Base-by-base conservation (phyloP, 2,888 invertebrate species). In the Thereva unica region DNA sequence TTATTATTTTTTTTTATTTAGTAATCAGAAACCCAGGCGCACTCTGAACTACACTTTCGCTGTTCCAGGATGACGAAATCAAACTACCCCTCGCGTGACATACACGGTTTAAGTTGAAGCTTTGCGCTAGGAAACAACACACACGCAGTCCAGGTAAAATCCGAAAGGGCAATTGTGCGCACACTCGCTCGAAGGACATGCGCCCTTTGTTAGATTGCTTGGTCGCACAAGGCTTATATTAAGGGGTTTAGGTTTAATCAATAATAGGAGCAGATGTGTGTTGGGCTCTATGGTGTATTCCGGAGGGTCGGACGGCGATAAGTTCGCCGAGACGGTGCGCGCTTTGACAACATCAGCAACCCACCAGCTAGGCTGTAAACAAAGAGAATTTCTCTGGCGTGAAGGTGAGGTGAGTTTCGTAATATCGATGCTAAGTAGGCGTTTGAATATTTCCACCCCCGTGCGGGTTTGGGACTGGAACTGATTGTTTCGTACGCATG, bases 201-300 rank as follows among this genome's bases (percentile, higher is more conserved):
- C 68, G 68, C 66, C 41, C 44, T 40, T 8, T 37, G 56, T 10
- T 53, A 64, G 55, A 52, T 47, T 42, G 54, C 52, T 23, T 23
- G 68, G 68, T 68, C 68, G 68, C 68, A 66, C 61, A 40, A 56
- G 66, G 47, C 66, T 68, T 68, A 66, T 49, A 61, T 61, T 50
- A 45, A 50, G 57, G 49, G 23, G 23, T 50, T 41, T 61, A 50
- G 50, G 61, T 61, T 61, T 61, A 61, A 61, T 61, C 61, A 42
- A 61, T 61, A 61, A 23, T 40, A 3, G 12, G 23, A 61, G n/a
- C 41, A 49, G 50, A 38, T 59, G 61, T 61, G 61, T 61, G 49
- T 61, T 49, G 41, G 61, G 49, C 10, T 8, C n/a, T 12, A 23
- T 23, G 23, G 23, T 23, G 23, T 23, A 23, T 23, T 23, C 23